Conservation (phyloP, 2,888 invertebrate species). For the Lordiphosa fenestrarum region DNA sequence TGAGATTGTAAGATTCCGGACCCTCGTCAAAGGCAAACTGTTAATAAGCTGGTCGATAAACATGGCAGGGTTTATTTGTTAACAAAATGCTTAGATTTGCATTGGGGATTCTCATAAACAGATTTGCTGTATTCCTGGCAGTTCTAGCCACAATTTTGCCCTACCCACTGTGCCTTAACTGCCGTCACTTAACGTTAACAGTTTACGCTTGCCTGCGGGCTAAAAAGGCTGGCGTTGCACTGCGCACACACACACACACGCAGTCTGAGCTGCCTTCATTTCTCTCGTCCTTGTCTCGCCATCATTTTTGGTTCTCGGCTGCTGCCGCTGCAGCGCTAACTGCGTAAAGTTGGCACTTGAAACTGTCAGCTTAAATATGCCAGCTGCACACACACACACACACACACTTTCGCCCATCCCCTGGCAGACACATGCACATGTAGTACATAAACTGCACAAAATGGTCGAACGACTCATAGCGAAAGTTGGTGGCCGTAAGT, state of each 20-base stretch:
- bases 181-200: conserved; percentile 73
- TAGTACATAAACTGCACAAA: conserved; percentile 68
- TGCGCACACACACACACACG: conserved; percentile 29
- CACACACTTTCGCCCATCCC: conserved; percentile 23
- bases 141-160: not conserved
- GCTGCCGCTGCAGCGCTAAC: conserved; percentile 53
- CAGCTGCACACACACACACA: conserved; percentile 54
- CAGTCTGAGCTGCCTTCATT: conserved; percentile 15
- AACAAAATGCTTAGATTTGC: no score
- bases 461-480: conserved; percentile 63
- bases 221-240: conserved; percentile 71
- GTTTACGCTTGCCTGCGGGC: conserved; percentile 73
- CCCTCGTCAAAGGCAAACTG: no score
- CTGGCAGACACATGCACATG: conserved; percentile 30
- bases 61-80: no score
- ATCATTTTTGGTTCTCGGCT: conserved; percentile 64
- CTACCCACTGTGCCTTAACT: conserved; percentile 67
- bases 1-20: no score
- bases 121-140: not conserved
- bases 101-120: no score
- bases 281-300: conserved; percentile 52
- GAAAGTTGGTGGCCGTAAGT: conserved; percentile 65
- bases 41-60: no score
- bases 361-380: conserved; percentile 74
- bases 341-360: conserved; percentile 74